Evolutionary conservation across 1,140 invertebrate species (phyloP), one percentile per base, ranked within the genome.

Genomic region (Temnothorax nylanderi): DNA sequence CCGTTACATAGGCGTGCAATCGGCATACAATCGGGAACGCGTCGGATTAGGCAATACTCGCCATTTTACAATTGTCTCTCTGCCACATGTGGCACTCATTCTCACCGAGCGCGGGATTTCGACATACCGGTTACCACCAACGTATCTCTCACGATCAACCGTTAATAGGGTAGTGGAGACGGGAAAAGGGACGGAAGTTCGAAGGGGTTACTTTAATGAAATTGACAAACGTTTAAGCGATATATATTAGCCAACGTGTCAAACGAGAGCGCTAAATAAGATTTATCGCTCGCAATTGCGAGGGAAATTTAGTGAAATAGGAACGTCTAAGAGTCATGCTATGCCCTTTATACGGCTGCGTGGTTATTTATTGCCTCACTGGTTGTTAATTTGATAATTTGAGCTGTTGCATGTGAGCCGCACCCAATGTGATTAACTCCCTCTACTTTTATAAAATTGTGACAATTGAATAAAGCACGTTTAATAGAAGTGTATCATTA

Each of bases 51-150:
- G 89, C 89, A 91, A 90, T 80, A 84, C 56, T 60, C 67, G 87
- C 77, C 82, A 72, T 90, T 90, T 90, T 88, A 90, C 90, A 88
- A 91, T 93, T 93, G 88, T 93, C 92, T 64, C 86, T 81, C 86
- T 81, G 76, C 80, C 82, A 86, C 91, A 90, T 85, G 92, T 89
- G 87, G 74, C 82, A 88, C 86, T 65, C 44, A 86, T 89, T 85
- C 82, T 82, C 78, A 87, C 58, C 69, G 67, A 71, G 72, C 44
- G 74, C 76, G 16, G 41, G 49, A 56, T 90, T 90, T 89, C 89
- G 26, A 78, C 88, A 90, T 51, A 74, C 65, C 21, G 26, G 34
- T 56, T 37, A 51, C 26, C 49, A 75, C 58, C 21, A 62, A 64
- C 85, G 72, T 26, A 26, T 90, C 62, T 90, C 58, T 32, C 41